These are phyloP conservation scores for Telmatherina bonti DNA, from an alignment of 2,797 vertebrate species.

Conservation along the genomic window DNA sequence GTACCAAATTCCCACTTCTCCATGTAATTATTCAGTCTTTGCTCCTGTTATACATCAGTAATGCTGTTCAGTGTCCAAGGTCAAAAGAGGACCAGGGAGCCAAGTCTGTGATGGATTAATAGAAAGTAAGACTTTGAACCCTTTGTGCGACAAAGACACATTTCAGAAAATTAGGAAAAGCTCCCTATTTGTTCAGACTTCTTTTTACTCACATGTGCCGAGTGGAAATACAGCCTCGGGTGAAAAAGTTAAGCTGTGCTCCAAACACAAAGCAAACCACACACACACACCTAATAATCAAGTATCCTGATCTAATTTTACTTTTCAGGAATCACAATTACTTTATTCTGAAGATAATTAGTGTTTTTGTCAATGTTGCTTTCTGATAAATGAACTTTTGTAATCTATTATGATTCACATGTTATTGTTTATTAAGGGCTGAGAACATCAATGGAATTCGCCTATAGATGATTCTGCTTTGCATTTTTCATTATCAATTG, in stretches of 20 bases:
- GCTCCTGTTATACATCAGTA: conserved; percentile 70
- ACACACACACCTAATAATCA: neutral
- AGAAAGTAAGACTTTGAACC: conserved; percentile 62
- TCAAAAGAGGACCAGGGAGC: conserved; percentile 58
- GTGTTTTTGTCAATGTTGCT: neutral
- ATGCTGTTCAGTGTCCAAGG: conserved; percentile 70
- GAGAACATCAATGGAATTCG: conserved; percentile 32
- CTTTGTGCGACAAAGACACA: conserved; percentile 49
- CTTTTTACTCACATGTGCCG: no score
- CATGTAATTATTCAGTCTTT: conserved; percentile 67
- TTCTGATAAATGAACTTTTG: conserved; percentile 26
- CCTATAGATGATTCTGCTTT: conserved; percentile 33
- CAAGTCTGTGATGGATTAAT: conserved; percentile 58
- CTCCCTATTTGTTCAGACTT: no score
- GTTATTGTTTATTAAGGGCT: conserved; percentile 24
- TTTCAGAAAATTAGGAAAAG: conserved; percentile 50
- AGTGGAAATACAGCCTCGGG: no score
- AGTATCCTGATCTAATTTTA: neutral
- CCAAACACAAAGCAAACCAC: neutral
- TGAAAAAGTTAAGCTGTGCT: neutral
- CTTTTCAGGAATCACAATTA: conserved; percentile 4
- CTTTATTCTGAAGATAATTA: neutral
- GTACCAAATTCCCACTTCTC: conserved; percentile 49
- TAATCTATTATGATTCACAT: conserved; percentile 16
- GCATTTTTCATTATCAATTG: conserved; percentile 30